Base-by-base conservation (phyloP, 2,888 invertebrate genomes). In the Luperina testacea region DNA sequence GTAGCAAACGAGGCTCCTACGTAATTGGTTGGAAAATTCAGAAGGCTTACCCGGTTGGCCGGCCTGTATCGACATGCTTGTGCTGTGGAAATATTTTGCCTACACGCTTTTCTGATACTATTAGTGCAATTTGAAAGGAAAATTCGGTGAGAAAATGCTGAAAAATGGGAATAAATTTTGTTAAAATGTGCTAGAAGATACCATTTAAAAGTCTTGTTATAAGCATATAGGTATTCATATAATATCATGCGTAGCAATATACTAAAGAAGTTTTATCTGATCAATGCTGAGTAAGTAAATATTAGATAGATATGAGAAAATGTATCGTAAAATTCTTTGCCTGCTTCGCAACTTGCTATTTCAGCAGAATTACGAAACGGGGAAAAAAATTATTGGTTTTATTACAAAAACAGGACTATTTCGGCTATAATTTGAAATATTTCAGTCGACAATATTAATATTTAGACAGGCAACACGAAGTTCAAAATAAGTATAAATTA, bases 11-110 rank as follows among this genome's bases (percentile, higher is more conserved):
- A 89, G 88, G 83, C 83, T 80, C 75, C 78, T 75, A 85, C 81
- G 92, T 92, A 93, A 93, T 93, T 93, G 93, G 92, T 89, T 84
- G 90, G 91, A 92, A 92, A 92, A 91, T 88, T 87, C 86, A 80
- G 82, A 85, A 80, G 82, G 84, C 80, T 78, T 77, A 81, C 64
- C 77, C 59, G 57, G 17, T 53, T 64, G 48, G 65, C 74, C 75
- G 63, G 75, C 68, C 73, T 72, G 63, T 86, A 86, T 78, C 85
- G 85, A 77, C 77, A 51, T 80, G 75, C 57, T 73, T 65, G 67
- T 53, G 59, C 77, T 61, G 42, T 38, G 45, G 53, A 77, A 80
- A 82, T 77, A 77, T 82, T 83, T 67, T 59, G 71, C 69, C 71
- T 77, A 70, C 65, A 72, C 48, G 72, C 20, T 83, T 69, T 72